Evolutionary conservation across 2,888 invertebrate species (phyloP).

Genomic region (Cenopis cana): DNA sequence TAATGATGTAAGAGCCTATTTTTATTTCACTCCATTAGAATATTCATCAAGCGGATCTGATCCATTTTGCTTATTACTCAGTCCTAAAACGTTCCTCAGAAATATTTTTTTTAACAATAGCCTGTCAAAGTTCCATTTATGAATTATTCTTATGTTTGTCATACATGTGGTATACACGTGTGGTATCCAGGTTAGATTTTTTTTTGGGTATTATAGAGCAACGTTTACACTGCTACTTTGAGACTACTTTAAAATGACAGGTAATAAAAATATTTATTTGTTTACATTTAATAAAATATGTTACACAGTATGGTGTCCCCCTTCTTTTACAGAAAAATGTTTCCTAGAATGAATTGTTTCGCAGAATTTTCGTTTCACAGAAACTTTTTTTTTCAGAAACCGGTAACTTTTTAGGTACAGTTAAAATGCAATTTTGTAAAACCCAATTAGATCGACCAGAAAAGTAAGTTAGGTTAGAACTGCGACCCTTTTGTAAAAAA

Average conservation of each 20-base stretch:
- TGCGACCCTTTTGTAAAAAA: too few species aligned
- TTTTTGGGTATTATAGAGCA: slow-evolving; percentile 10
- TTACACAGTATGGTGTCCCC: too few species aligned
- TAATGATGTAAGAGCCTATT: slow-evolving; percentile 21
- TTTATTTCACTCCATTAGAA: slow-evolving; percentile 18
- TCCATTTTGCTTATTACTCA: slow-evolving; percentile 14
- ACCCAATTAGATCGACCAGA: too few species aligned
- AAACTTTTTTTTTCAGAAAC: too few species aligned
- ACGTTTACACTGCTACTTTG: slow-evolving; percentile 12
- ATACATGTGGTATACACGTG: slow-evolving; percentile 35
- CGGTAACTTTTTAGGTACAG: too few species aligned
- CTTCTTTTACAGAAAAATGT: too few species aligned
- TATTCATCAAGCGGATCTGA: slow-evolving; percentile 7
- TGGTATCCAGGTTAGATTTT: slow-evolving; percentile 14
- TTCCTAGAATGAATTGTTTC: too few species aligned
- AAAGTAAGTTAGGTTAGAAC: too few species aligned
- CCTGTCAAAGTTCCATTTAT: slow-evolving; percentile 11
- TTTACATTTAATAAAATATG: neutral
- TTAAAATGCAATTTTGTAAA: too few species aligned
- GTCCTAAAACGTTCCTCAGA: slow-evolving; percentile 4
- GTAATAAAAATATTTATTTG: neutral
- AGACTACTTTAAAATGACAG: neutral
- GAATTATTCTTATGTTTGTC: slow-evolving; percentile 16
- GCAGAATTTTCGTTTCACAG: neutral
- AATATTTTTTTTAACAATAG: slow-evolving; percentile 29